These are phyloP conservation scores for Clostera curtula DNA, from an alignment of 2,888 invertebrate species.

Conservation along the genomic window DNA sequence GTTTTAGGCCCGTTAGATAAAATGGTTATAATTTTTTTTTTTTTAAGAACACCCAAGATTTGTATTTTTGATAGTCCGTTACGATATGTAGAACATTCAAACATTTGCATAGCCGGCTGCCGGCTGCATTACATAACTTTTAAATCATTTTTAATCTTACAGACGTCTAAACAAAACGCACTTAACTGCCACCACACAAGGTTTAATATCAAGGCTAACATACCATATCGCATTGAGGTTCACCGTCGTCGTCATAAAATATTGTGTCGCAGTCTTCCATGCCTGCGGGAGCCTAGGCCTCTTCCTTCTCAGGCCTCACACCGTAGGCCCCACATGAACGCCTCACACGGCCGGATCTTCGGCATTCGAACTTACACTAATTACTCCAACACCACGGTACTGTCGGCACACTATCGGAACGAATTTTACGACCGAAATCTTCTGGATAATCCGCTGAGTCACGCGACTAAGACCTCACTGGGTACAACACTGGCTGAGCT, in stretches of 20 bases:
- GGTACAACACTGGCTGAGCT: conserved; percentile 37
- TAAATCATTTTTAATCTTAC: too few relatives aligned
- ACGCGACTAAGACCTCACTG: conserved; percentile 48
- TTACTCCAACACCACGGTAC: conserved; percentile 30
- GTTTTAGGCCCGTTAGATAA: too few relatives aligned
- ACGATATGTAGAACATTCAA: too few relatives aligned
- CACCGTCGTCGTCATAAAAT: conserved; percentile 73
- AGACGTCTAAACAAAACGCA: conserved; percentile 10
- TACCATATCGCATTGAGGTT: conserved; percentile 71
- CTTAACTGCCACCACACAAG: conserved; percentile 22
- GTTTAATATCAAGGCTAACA: conserved; percentile 37
- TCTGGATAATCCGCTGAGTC: conserved; percentile 65
- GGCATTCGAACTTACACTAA: conserved; percentile 60
- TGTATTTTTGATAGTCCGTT: too few relatives aligned
- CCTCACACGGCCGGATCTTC: conserved; percentile 58
- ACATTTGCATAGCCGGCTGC: too few relatives aligned
- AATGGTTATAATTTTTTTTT: too few relatives aligned
- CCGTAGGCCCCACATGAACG: conserved; percentile 66
- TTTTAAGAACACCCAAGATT: too few relatives aligned
- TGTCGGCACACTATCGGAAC: conserved; percentile 37
- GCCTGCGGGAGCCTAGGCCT: conserved; percentile 47
- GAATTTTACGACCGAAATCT: conserved; percentile 42
- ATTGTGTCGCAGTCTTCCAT: conserved; percentile 70
- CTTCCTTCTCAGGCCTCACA: conserved; percentile 47
- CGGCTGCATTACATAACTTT: too few relatives aligned